Percentiles rank a stretch among this genome's conserved stretches.
Conservation (phyloP, 1,140 invertebrate genomes). For the Danaus plexippus region DNA sequence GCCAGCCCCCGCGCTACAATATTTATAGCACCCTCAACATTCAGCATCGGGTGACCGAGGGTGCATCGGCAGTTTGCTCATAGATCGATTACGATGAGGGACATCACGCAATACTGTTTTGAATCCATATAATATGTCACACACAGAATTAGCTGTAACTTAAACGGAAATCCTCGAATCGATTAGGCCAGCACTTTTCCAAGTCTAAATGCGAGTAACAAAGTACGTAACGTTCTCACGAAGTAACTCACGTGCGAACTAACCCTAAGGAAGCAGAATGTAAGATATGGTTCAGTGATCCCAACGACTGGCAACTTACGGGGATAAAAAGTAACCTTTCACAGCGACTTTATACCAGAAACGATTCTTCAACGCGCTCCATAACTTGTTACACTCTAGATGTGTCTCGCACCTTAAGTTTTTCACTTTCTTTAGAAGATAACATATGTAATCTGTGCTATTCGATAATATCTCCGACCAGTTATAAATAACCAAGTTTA, state of each 20-base stretch:
- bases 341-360: slow-evolving; percentile 19
- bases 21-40: slow-evolving; percentile 33
- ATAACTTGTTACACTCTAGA: no score
- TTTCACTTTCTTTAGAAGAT: no score
- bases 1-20: slow-evolving; percentile 48
- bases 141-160: neutral
- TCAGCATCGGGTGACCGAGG: slow-evolving; percentile 32
- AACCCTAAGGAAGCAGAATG: slow-evolving; percentile 51
- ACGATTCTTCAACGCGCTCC: neutral
- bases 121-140: slow-evolving; percentile 8
- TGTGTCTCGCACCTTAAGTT: no score
- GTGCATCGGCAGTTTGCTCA: slow-evolving; percentile 30
- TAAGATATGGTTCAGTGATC: slow-evolving; percentile 58
- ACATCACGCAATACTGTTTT: slow-evolving; percentile 28
- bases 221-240: slow-evolving; percentile 51
- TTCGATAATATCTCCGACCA: no score
- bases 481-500: no score
- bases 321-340: slow-evolving; percentile 37
- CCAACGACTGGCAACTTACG: slow-evolving; percentile 42
- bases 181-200: slow-evolving; percentile 24
- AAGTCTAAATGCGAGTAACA: slow-evolving; percentile 33
- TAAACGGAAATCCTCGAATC: neutral
- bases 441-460: no score
- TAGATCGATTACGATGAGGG: slow-evolving; percentile 27
- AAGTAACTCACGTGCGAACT: slow-evolving; percentile 29